Base-by-base conservation (phyloP, 2,888 invertebrate genomes). In the Mythimna ferrago region DNA sequence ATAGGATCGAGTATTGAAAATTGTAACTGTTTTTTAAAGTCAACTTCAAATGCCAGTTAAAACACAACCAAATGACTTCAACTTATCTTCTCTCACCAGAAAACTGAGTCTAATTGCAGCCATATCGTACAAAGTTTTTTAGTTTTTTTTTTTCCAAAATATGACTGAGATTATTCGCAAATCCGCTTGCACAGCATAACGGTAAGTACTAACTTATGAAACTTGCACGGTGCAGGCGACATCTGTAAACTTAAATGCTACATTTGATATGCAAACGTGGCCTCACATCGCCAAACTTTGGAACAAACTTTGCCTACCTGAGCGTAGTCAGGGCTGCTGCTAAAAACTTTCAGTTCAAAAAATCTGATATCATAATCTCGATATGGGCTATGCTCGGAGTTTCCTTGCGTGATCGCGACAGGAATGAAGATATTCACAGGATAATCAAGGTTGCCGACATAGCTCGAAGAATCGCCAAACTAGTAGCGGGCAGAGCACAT, bases 181-280 rank as follows among this genome's bases (percentile, higher is more conserved):
- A 83, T 83, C 83, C 57, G 65, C 57, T 66, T 54, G 70, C 67
- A 48, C 58, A 66, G 44, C 65, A 65, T 58, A 66, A 19, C 63
- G 48, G 58, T 78, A 80, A 78, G 70, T 72, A 73, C 66, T 73
- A 71, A 78, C 63, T 76, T 80, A 83, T 81, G 82, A 75, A 88
- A 87, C 77, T 87, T 86, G 74, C 73, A 65, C 81, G 80, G 62
- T 80, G 83, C 82, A 77, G 80, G 82, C 84, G 79, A 81, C 84
- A 83, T 84, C 81, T 80, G 81, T 79, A 81, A 81, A 83, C 81
- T 82, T 78, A 80, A 80, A 75, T 81, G 74, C 61, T 73, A 77
- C 69, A 84, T 88, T 86, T 89, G 86, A 88, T 89, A 92, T 90
- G 89, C 89, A 89, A 91, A 89, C 87, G 76, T 81, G 82, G 81